Percentiles rank a stretch among this genome's conserved stretches.
These are phyloP conservation scores for Saturnia pavonia DNA, from an alignment of 2,888 invertebrate species.

Conservation along the genomic window DNA sequence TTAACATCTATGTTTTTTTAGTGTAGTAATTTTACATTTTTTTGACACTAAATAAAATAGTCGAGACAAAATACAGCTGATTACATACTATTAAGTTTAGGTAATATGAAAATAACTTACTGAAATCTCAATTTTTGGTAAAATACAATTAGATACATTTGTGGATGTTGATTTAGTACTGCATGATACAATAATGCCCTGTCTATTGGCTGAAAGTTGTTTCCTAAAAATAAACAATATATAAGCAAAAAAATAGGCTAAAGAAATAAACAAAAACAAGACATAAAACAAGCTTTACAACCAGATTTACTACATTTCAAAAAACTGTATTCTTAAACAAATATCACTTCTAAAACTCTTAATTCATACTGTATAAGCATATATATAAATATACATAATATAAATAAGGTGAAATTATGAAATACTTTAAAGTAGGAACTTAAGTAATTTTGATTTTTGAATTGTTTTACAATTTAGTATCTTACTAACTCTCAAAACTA, in stretches of 20 bases:
- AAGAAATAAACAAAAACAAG: conserved; percentile 4
- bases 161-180: conserved; percentile 31
- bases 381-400: too few species aligned
- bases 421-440: too few species aligned
- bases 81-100: neutral
- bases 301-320: neutral
- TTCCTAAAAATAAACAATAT: conserved; percentile 26
- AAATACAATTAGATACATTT: conserved; percentile 17
- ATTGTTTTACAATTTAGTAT: too few species aligned
- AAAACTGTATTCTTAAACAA: neutral
- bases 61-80: too few species aligned
- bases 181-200: conserved; percentile 34
- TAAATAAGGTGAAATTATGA: too few species aligned
- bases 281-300: neutral
- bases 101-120: conserved; percentile 35
- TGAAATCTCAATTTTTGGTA: conserved; percentile 35
- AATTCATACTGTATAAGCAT: too few species aligned
- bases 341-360: too few species aligned
- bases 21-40: too few species aligned
- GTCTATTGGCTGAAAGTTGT: conserved; percentile 27
- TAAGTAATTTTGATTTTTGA: too few species aligned
- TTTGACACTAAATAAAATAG: too few species aligned
- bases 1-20: too few species aligned
- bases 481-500: too few species aligned
- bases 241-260: neutral